Evolutionary conservation across 2,113 vertebrate genomes (phyloP).

Genomic region (Hirundichthys speculiger): DNA sequence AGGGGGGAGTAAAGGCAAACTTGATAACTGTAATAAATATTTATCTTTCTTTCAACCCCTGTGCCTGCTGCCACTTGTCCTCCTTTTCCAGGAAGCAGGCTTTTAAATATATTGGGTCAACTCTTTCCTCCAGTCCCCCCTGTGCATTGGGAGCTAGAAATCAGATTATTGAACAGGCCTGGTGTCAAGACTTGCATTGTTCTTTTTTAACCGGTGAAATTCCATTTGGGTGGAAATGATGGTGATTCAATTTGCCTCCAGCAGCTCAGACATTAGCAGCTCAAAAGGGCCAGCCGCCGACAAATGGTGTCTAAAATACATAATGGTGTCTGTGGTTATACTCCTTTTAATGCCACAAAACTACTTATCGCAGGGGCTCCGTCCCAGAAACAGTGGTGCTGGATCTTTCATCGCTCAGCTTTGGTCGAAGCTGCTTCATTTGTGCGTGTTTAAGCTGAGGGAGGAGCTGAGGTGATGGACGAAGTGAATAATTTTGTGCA

Average conservation of each 20-base stretch:
- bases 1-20: slow-evolving; percentile 78
- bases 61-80: slow-evolving; percentile 81
- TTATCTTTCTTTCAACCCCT: slow-evolving; percentile 83
- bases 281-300: slow-evolving; percentile 71
- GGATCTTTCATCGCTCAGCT: slow-evolving; percentile 52
- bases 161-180: slow-evolving; percentile 83
- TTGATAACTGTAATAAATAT: slow-evolving; percentile 85
- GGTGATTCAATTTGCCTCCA: slow-evolving; percentile 83
- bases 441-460: neutral
- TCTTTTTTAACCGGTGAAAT: slow-evolving; percentile 80
- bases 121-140: slow-evolving; percentile 75
- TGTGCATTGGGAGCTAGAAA: slow-evolving; percentile 81
- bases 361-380: slow-evolving; percentile 58
- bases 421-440: slow-evolving; percentile 15
- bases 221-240: slow-evolving; percentile 82
- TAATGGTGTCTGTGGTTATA: slow-evolving; percentile 67
- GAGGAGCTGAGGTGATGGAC: neutral
- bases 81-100: slow-evolving; percentile 79
- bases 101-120: slow-evolving; percentile 88
- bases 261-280: slow-evolving; percentile 77
- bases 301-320: slow-evolving; percentile 75
- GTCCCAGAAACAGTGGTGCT: slow-evolving; percentile 40
- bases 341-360: slow-evolving; percentile 66
- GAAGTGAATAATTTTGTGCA: slow-evolving; percentile 21
- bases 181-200: slow-evolving; percentile 81